Conservation (phyloP, 2,888 invertebrate genomes). For the Ferrisia virgata region DNA sequence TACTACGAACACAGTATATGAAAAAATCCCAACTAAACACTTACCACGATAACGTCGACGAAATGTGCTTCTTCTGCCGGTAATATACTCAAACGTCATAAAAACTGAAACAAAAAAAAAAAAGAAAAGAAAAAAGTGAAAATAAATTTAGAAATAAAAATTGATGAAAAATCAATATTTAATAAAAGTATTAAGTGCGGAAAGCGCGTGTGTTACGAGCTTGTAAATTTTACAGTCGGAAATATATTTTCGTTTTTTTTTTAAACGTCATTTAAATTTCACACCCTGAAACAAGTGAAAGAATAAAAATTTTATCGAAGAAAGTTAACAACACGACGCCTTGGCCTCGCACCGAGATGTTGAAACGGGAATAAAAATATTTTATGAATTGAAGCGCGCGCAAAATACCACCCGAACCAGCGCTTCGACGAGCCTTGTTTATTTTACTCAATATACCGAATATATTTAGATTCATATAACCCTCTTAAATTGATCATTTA, state of each 20-base stretch:
- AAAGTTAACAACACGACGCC: background rate
- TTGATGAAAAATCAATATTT: slow-evolving; percentile 5
- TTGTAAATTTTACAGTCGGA: slow-evolving; percentile 24
- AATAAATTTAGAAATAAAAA: slow-evolving; percentile 3
- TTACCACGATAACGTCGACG: background rate
- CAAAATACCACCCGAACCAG: background rate
- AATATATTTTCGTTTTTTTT: background rate
- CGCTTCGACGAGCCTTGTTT: background rate
- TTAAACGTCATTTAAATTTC: slow-evolving; percentile 1
- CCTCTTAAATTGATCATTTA: background rate
- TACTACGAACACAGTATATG: too few species aligned
- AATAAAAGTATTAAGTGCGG: slow-evolving; percentile 6
- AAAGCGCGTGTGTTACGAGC: slow-evolving; percentile 10
- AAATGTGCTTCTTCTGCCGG: background rate
- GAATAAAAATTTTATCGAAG: background rate
- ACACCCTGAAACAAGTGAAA: background rate
- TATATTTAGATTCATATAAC: background rate
- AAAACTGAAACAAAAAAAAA: slow-evolving; percentile 23
- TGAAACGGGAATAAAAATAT: slow-evolving; percentile 2
- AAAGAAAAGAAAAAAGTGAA: background rate
- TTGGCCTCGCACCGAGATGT: background rate
- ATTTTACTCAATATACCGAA: too few species aligned
- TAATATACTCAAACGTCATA: background rate
- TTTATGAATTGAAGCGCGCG: background rate
- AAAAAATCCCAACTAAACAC: background rate